Conservation (phyloP, 2,113 vertebrate species). For the Carassius auratus region DNA sequence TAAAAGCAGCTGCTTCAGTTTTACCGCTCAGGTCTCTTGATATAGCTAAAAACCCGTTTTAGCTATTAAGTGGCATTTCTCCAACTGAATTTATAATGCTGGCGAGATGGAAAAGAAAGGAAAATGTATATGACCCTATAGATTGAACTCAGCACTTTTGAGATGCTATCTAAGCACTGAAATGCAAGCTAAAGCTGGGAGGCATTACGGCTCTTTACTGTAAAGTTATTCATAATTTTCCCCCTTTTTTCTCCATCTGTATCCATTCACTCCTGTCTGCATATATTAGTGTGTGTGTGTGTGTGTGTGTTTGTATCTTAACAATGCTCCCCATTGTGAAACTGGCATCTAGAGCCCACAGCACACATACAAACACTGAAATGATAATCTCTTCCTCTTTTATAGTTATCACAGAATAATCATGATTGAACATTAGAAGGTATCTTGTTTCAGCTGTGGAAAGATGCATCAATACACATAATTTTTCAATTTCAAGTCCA, state of each 20-base stretch:
- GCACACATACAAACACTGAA: neutral
- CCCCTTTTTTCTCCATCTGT: conserved; percentile 28
- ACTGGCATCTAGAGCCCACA: neutral
- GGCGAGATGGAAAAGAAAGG: conserved; percentile 2
- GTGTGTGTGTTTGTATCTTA: conserved; percentile 24
- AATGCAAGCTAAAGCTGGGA: conserved; percentile 45
- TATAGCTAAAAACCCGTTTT: conserved; percentile 27
- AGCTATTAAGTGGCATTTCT: conserved; percentile 24
- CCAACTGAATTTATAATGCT: conserved; percentile 30
- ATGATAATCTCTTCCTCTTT: no score
- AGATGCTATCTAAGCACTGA: conserved; percentile 48
- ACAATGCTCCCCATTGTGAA: conserved; percentile 20
- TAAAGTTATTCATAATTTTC: conserved; percentile 35
- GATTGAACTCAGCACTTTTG: conserved; percentile 10
- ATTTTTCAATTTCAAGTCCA: no score
- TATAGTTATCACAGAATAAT: no score
- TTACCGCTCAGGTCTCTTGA: conserved; percentile 52
- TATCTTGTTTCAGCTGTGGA: no score
- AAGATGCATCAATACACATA: no score
- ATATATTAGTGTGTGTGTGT: conserved; percentile 17
- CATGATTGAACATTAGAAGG: no score
- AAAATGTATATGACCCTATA: conserved; percentile 12
- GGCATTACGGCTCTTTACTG: conserved; percentile 49
- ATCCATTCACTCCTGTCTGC: conserved; percentile 30
- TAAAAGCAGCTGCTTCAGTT: conserved; percentile 51